Evolutionary conservation across 2,888 invertebrate species (phyloP).

Genomic region (Caenorhabditis becei): DNA sequence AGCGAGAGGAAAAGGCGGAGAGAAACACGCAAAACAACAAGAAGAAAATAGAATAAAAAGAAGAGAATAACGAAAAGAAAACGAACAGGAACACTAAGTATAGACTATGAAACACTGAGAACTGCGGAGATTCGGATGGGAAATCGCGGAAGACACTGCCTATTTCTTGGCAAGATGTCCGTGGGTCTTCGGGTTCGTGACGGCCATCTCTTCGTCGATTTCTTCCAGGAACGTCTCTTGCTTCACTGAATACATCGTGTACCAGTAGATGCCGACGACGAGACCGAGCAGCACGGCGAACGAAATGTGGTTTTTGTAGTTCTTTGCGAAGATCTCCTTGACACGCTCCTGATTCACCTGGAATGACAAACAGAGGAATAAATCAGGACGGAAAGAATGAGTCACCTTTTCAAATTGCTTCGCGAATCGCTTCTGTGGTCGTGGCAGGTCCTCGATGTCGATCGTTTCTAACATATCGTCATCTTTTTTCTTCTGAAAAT

Average conservation of each 20-base stretch:
- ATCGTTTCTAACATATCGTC: conserved; percentile 78
- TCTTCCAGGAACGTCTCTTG: conserved; percentile 96
- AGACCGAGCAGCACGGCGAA: conserved; percentile 66
- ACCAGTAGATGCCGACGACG: conserved; percentile 88
- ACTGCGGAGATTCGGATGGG: background rate
- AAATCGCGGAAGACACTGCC: background rate
- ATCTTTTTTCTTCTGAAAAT: conserved; percentile 69
- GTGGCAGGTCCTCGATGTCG: conserved; percentile 78
- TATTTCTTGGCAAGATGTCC: conserved; percentile 66
- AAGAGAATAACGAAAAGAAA: conserved; percentile 6
- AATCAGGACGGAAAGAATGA: background rate
- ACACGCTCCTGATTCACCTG: conserved; percentile 79
- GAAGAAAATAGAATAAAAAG: background rate
- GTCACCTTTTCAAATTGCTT: conserved; percentile 79
- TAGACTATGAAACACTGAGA: conserved; percentile 11
- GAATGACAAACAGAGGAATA: background rate
- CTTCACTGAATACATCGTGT: conserved; percentile 90
- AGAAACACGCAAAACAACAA: conserved; percentile 4
- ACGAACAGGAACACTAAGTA: conserved; percentile 2
- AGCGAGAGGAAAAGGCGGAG: background rate
- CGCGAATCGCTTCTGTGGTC: conserved; percentile 79
- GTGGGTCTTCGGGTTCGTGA: conserved; percentile 71
- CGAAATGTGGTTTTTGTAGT: conserved; percentile 77
- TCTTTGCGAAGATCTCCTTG: conserved; percentile 79
- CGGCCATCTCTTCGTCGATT: conserved; percentile 86